Conservation (phyloP, 2,797 vertebrate genomes). For the Falco biarmicus region DNA sequence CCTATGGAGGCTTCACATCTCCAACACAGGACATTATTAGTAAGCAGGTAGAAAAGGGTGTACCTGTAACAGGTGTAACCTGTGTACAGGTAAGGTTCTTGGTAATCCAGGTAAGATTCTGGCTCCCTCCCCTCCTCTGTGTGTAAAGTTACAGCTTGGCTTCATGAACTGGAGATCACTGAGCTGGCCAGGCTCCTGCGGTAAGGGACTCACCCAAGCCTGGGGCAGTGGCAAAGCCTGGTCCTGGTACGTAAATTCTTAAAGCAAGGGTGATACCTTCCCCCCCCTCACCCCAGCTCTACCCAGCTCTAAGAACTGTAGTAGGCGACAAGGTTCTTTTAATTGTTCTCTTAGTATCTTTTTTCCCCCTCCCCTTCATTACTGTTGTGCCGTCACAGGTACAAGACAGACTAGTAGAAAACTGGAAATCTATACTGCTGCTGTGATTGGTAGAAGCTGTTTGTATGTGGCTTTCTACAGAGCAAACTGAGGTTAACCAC, state of each 20-base stretch:
- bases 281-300: background rate
- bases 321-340: background rate
- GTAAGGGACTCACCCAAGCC: background rate
- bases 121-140: background rate
- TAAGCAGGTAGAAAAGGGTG: background rate
- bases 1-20: background rate
- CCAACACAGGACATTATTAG: accelerated
- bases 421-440: background rate
- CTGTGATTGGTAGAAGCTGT: background rate
- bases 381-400: background rate
- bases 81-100: background rate
- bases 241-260: background rate
- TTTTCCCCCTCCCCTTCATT: accelerated
- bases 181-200: background rate
- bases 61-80: background rate
- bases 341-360: background rate
- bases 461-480: background rate
- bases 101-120: background rate
- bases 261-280: background rate
- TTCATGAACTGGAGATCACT: accelerated
- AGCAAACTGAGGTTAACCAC: background rate
- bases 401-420: background rate
- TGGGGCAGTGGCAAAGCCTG: background rate
- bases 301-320: background rate
- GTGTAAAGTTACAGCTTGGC: background rate